Base-by-base conservation (phyloP, 2,113 vertebrate species). In the Heterochromis multidens region DNA sequence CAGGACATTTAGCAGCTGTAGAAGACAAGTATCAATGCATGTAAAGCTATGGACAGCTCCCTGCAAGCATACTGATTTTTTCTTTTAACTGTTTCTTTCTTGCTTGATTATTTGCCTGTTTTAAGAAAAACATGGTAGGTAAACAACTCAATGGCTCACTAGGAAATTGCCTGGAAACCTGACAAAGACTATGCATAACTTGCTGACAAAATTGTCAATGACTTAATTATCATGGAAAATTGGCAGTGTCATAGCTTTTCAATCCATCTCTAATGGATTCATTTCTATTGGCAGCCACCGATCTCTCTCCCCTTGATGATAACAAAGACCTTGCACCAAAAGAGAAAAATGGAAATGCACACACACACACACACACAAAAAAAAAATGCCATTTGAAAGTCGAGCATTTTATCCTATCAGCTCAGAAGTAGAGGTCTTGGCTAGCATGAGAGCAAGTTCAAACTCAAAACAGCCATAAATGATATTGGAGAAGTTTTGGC, bases 151-250 rank as follows among this genome's bases (percentile, higher is more conserved):
- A 93, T 89, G 80, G 80, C 83, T 87, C 80, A 82, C n/a, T 70
- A 88, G 81, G 85, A 94, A 93, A 93, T 90, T 91, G 91, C 82
- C 52, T 79, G 90, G 84, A 91, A 91, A 89, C 62, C 60, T 17
- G 78, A 90, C 35, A 43, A 74, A 84, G 83, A 86, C 59, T 84
- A 76, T 13, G 81, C 84, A 87, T 92, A 93, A 92, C 92, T 92
- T 93, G 74, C 91, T 84, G 90, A 91, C 89, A 90, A 92, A 92
- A 91, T 90, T 91, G 88, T 93, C 91, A 91, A 87, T 89, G 87
- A 91, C 85, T 90, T 90, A 89, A 92, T 89, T 88, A 90, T 94
- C 77, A 81, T 80, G 81, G 79, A 85, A 80, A 93, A 88, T 83
- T 93, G 93, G 83, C 86, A 87, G 83, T 23, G 49, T 49, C 4